Evolutionary conservation across 1,140 invertebrate genomes (phyloP).

Genomic region (Aphelenchoides fujianensis): DNA sequence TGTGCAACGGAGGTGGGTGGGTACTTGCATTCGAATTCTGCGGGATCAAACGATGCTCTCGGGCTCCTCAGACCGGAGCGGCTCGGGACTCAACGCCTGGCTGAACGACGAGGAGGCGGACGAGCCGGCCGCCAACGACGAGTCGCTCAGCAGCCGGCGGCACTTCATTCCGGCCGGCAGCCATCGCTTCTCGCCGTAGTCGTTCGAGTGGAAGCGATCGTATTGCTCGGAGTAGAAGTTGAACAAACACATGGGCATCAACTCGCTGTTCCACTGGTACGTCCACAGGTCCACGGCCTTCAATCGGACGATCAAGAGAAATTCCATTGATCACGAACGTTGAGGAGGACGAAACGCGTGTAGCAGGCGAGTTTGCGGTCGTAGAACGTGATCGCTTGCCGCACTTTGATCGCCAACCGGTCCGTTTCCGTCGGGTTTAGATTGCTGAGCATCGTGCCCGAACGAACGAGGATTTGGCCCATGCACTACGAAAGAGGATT

Average conservation of each 20-base stretch:
- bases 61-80: not conserved
- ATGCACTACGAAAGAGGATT: slow-evolving; percentile 2
- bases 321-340: not conserved
- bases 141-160: not conserved
- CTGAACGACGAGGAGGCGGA: not conserved
- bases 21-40: too few relatives aligned
- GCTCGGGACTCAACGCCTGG: not conserved
- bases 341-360: not conserved
- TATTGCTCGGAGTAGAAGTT: slow-evolving; percentile 8
- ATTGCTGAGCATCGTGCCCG: not conserved
- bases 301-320: too few relatives aligned
- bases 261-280: slow-evolving; percentile 13
- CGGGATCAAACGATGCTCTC: not conserved
- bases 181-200: slow-evolving; percentile 19
- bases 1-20: too few relatives aligned
- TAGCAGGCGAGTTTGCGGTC: slow-evolving; percentile 4
- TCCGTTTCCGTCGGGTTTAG: not conserved
- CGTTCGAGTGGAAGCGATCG: slow-evolving; percentile 1
- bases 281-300: slow-evolving; percentile 15
- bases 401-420: slow-evolving; percentile 3
- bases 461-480: slow-evolving; percentile 17
- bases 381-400: not conserved
- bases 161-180: slow-evolving; percentile 8
- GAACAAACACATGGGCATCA: slow-evolving; percentile 13
- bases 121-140: not conserved